Base-by-base conservation (phyloP, 2,113 vertebrate species). In the Beaufortia kweichowensis region DNA sequence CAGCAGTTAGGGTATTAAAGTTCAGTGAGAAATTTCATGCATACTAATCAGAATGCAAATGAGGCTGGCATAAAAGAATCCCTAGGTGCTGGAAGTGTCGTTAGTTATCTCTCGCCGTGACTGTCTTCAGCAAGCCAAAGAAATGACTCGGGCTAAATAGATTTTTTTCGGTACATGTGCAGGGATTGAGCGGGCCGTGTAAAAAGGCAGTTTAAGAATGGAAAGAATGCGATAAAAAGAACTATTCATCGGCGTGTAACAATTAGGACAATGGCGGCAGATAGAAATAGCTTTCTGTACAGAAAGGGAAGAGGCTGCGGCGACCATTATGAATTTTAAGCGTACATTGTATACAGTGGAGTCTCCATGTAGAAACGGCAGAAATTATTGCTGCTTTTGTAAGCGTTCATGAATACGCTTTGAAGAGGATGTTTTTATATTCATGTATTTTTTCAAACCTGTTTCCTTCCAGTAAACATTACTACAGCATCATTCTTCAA, bases 11-110 rank as follows among this genome's bases (percentile, higher is more conserved):
- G 92, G 84, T 92, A 93, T 92, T 94, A 91, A 94, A 94, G 92
- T 95, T 96, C 92, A 94, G 63, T 86, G 82, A 89, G 86, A 94
- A 94, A 94, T 92, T 91, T 93, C 91, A 92, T 95, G 91, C 92
- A 94, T 94, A 90, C 92, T 94, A 91, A 94, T 95, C 86, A 92
- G 90, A 88, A 93, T 94, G 92, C 87, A 94, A 90, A 95, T 94
- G 86, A 94, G 83, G 78, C 70, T 68, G 79, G 92, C 86, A 85
- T 92, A 85, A 92, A 93, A 91, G 84, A 90, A 89, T 92, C 78
- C 87, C 79, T 85, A 87, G 86, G 83, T 84, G 85, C 79, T 66
- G 77, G 85, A 88, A 87, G 83, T 82, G 79, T 88, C 88, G 68
- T 84, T 80, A 84, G 73, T 84, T 91, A 86, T 89, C 80, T 89